Evolutionary conservation across 64 coral and sea anemone species (phyloP).

Genomic region (Orbicella faveolata): DNA sequence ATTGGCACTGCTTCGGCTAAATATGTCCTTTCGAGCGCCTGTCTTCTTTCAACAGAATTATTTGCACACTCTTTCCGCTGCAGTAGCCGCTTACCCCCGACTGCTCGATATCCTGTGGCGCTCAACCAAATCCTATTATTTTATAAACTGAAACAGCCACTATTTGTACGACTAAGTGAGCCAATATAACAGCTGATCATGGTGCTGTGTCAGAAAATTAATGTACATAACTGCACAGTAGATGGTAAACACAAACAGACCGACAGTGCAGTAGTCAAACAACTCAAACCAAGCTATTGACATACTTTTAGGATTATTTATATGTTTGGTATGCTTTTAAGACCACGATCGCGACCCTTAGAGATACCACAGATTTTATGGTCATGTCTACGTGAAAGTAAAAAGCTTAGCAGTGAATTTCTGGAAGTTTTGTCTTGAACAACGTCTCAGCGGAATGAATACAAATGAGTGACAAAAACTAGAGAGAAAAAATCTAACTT

Average conservation of each 20-base stretch:
- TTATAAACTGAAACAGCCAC: not conserved
- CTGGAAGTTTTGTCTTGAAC: not conserved
- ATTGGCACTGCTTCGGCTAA: not conserved
- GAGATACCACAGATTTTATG: not conserved
- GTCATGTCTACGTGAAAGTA: not conserved
- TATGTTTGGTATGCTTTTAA: not conserved
- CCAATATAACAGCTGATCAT: not conserved
- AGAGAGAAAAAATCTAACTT: too few relatives aligned
- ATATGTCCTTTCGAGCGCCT: not conserved
- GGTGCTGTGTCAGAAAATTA: not conserved
- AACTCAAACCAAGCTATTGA: not conserved
- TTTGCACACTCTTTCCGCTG: not conserved
- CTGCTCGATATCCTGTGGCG: not conserved
- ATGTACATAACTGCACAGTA: not conserved
- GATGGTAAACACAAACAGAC: not conserved
- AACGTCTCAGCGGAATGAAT: not conserved
- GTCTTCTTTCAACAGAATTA: not conserved
- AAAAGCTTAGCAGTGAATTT: not conserved
- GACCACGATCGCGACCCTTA: not conserved
- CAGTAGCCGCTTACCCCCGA: not conserved
- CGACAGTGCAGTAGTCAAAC: not conserved
- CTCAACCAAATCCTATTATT: not conserved
- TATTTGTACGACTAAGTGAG: not conserved
- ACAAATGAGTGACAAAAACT: too few relatives aligned
- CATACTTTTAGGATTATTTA: not conserved